These are phyloP conservation scores for Blera fallax DNA, from an alignment of 2,888 invertebrate genomes.

Conservation along the genomic window DNA sequence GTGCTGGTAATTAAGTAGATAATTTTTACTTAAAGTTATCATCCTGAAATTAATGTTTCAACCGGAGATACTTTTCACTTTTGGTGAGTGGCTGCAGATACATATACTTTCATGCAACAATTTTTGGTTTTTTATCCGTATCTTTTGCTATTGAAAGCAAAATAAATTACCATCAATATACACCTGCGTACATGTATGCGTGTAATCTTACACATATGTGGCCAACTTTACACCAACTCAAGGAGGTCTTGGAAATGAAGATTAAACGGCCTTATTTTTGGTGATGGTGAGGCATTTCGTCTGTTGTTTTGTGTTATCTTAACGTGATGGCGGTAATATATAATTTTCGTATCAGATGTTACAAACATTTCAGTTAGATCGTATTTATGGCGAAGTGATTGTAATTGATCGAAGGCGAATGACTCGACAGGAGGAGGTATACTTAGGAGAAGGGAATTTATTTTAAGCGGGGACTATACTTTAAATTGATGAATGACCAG, in stretches of 20 bases:
- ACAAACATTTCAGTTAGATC: constrained; percentile 66
- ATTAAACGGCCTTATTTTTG: constrained; percentile 20
- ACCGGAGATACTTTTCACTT: constrained; percentile 43
- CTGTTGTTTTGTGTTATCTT: constrained; percentile 36
- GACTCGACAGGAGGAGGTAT: constrained; percentile 1
- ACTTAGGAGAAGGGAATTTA: background rate
- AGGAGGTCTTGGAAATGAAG: constrained; percentile 39
- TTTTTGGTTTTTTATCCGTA: constrained; percentile 43
- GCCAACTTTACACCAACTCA: background rate
- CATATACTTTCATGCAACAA: background rate
- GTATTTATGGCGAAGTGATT: constrained; percentile 53
- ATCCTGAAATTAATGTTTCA: constrained; percentile 52
- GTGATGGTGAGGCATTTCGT: background rate
- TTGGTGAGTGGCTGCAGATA: constrained; percentile 13
- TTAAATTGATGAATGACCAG: too few species aligned
- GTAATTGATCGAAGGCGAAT: constrained; percentile 45
- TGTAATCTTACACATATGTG: background rate
- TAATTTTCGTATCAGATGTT: constrained; percentile 69
- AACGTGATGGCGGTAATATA: constrained; percentile 57
- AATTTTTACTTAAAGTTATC: constrained; percentile 67
- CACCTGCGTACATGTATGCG: background rate
- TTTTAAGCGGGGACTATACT: too few species aligned
- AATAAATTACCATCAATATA: constrained; percentile 53
- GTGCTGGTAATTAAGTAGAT: constrained; percentile 72
- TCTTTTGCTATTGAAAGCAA: constrained; percentile 54